Evolutionary conservation across 2,797 vertebrate species (phyloP).

Genomic region (Carcharodon carcharias): DNA sequence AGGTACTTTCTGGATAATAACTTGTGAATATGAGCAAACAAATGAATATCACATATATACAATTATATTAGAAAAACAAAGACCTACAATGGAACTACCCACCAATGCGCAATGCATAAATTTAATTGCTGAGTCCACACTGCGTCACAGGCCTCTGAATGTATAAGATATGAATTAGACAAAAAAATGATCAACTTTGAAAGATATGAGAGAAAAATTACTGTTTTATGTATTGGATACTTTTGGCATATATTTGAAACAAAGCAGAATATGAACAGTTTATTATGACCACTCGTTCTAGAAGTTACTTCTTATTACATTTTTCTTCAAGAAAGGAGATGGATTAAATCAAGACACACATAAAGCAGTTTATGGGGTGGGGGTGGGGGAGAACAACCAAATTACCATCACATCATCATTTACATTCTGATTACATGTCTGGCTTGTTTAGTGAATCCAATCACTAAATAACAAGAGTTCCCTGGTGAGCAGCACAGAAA

Average conservation of each 20-base stretch:
- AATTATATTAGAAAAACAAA: not conserved
- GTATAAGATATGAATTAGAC: not conserved
- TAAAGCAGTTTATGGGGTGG: not conserved
- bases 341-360: not conserved
- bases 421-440: conserved; percentile 30
- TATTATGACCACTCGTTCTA: not conserved
- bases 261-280: not conserved
- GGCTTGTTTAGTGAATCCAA: conserved; percentile 4
- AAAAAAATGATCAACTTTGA: not conserved
- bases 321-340: conserved; percentile 10
- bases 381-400: not conserved
- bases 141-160: not conserved
- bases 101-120: not conserved
- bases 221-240: not conserved
- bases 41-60: not conserved
- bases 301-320: not conserved
- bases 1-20: not conserved
- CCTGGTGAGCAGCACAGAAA: not conserved
- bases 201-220: not conserved
- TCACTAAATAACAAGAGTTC: not conserved
- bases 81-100: not conserved
- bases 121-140: not conserved
- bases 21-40: not conserved
- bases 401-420: not conserved
- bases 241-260: not conserved